Base-by-base conservation (phyloP, 2,888 invertebrate genomes). In the Cylindroiulus punctatus region DNA sequence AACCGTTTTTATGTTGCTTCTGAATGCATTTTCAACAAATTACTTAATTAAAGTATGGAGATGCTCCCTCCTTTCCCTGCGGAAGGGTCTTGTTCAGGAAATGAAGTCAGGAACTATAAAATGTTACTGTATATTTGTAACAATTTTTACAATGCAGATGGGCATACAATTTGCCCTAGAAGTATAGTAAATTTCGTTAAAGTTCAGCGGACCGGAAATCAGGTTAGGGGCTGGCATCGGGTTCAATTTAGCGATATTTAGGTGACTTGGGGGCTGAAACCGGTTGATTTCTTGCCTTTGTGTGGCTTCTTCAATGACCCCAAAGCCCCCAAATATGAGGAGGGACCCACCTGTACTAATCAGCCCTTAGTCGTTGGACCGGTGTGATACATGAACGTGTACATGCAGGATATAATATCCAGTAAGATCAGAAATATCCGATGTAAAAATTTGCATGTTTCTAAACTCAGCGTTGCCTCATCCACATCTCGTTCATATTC, bases 41-140 rank as follows among this genome's bases (percentile, higher is more conserved):
- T 57, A 57, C 57, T 57, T 57, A 57, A 57, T 57, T 57, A 57
- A 57, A 57, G 57, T 57, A 57, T n/a, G 57, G 57, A 57, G 57
- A 57, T 57, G 57, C 57, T 57, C 57, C 57, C 57, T 57, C 17
- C 3, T 57, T 1, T 57, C 57, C 57, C 57, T n/a, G n/a, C 19
- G 57, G 57, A 57, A 57, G 57, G 57, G 57, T 57, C 57, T 8
- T 57, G 19, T 57, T 57, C 57, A 57, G 57, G 57, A 57, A 57
- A 57, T 57, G 57, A 57, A 57, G 57, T 57, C 57, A 57, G 57
- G 57, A 57, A n/a, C 57, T 57, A 57, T 57, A 57, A 57, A 57
- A 57, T 57, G 19, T 42, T 57, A 57, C 17, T 57, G 57, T 57
- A 57, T 57, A 57, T 57, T 57, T 57, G 57, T 57, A 57, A 57